phyloP scores from a whole-genome alignment of 2,888 invertebrate genomes.

The Cataglyphis cursor region DNA sequence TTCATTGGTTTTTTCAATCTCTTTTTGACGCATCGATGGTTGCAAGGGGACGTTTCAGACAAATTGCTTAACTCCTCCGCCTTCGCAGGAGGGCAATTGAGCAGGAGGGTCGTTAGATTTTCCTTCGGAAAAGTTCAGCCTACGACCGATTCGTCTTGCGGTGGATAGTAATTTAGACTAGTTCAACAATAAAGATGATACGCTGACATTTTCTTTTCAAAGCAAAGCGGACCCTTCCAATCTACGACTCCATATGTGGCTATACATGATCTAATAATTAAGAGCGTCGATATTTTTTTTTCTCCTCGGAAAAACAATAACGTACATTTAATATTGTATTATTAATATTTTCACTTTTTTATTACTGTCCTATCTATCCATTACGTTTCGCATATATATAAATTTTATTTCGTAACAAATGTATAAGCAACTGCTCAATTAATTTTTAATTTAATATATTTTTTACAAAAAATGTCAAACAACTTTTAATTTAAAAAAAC shows the following conservation, averaged over 20 bases:
- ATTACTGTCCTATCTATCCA: not conserved
- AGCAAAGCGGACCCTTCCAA: conserved; percentile 8
- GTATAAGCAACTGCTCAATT: not conserved
- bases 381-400: not conserved
- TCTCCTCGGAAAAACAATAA: not conserved
- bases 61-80: conserved; percentile 41
- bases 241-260: not conserved
- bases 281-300: not conserved
- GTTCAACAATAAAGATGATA: conserved; percentile 47
- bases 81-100: conserved; percentile 44
- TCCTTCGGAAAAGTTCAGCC: not conserved
- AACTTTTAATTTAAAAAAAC: not conserved
- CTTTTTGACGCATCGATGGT: conserved; percentile 18
- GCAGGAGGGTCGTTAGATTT: conserved; percentile 35
- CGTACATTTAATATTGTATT: not conserved
- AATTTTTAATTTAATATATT: not conserved
- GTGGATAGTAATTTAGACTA: conserved; percentile 13
- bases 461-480: not conserved
- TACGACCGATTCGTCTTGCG: conserved; percentile 1
- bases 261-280: conserved; percentile 13
- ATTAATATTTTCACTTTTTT: not conserved
- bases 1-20: not conserved
- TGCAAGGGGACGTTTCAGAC: conserved; percentile 35
- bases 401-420: not conserved
- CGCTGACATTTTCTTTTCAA: conserved; percentile 27